Evolutionary conservation across 2,888 invertebrate species (phyloP).

Genomic region (Drosophila kambysellisi): DNA sequence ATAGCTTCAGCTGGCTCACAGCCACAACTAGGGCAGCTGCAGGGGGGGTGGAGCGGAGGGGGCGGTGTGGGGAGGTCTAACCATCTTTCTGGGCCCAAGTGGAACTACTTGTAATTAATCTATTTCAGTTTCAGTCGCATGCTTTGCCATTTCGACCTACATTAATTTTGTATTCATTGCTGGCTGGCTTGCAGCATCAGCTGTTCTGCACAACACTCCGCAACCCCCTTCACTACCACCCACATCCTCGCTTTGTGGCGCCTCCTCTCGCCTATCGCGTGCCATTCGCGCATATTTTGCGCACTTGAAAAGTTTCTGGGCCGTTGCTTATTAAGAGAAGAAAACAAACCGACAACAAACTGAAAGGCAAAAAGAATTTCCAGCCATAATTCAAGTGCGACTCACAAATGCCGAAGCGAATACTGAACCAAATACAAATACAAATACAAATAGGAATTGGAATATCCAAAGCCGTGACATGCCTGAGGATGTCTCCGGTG

Average conservation of each 20-base stretch:
- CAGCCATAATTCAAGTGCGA: conserved; percentile 71
- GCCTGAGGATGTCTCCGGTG: conserved; percentile 62
- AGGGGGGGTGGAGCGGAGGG: background rate
- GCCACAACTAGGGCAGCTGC: background rate
- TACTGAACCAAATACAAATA: background rate
- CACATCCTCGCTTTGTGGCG: background rate
- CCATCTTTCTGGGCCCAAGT: conserved; percentile 28
- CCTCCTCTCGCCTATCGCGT: conserved; percentile 43
- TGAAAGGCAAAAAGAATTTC: conserved; percentile 58
- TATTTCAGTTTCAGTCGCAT: conserved; percentile 75
- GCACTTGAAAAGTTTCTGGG: conserved; percentile 71
- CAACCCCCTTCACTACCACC: background rate
- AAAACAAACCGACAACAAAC: conserved; percentile 40
- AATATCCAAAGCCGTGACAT: conserved; percentile 61
- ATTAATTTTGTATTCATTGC: conserved; percentile 77
- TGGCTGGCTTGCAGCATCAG: conserved; percentile 65
- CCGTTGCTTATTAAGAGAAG: conserved; percentile 70
- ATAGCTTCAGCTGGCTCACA: conserved; percentile 45
- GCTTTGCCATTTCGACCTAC: conserved; percentile 76
- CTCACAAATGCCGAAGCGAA: conserved; percentile 51
- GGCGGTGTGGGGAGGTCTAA: background rate
- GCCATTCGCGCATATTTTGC: conserved; percentile 73
- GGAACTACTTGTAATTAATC: conserved; percentile 68
- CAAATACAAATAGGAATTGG: conserved; percentile 17
- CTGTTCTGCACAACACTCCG: conserved; percentile 37